Conservation (phyloP, 2,797 vertebrate species). For the Spheniscus humboldti region DNA sequence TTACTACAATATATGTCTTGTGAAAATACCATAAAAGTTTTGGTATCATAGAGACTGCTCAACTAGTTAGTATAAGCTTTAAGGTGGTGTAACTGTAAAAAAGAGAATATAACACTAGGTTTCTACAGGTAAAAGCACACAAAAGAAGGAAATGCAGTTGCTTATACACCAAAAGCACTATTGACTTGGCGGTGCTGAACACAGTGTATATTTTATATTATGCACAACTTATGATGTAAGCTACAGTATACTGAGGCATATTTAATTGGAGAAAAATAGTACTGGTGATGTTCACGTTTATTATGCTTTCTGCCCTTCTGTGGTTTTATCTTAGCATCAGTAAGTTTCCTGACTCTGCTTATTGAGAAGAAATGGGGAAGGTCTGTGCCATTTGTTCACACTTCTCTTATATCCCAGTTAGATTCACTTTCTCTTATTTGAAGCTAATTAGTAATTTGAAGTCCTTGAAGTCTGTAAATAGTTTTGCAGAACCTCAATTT, state of each 20-base stretch:
- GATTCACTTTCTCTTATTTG: neutral
- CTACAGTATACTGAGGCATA: neutral
- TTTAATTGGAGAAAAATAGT: neutral
- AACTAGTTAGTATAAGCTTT: neutral
- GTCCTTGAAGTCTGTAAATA: neutral
- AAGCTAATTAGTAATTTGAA: neutral
- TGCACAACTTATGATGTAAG: accelerated
- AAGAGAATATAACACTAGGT: neutral
- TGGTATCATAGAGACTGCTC: neutral
- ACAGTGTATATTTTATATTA: neutral
- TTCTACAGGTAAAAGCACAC: neutral
- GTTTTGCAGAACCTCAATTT: neutral
- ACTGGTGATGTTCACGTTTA: neutral
- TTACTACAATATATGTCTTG: neutral
- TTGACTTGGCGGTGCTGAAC: neutral
- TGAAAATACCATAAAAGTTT: neutral
- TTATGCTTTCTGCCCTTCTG: neutral
- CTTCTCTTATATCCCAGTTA: neutral
- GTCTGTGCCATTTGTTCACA: neutral
- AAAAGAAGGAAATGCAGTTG: neutral
- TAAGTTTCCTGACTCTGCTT: neutral
- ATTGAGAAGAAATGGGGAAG: neutral
- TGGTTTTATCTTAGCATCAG: neutral
- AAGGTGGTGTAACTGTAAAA: neutral
- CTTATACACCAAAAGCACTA: neutral